These are phyloP conservation scores for Calameuta filiformis DNA, from an alignment of 2,888 invertebrate species.

Conservation along the genomic window DNA sequence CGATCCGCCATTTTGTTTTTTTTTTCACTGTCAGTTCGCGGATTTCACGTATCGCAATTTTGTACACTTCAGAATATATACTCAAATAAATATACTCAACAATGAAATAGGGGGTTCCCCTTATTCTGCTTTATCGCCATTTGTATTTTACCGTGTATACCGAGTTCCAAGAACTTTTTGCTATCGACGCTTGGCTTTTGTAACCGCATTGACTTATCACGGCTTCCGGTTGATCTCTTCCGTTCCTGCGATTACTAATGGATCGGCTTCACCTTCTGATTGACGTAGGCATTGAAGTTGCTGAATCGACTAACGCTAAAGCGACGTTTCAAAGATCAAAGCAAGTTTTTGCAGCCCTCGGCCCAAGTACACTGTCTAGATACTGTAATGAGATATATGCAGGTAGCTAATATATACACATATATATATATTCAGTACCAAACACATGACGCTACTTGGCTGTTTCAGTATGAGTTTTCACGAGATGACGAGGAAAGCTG, in stretches of 20 bases:
- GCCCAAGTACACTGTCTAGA: background rate
- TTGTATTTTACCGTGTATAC: background rate
- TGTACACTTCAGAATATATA: constrained; percentile 20
- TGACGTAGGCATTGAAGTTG: background rate
- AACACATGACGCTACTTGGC: background rate
- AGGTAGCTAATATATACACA: background rate
- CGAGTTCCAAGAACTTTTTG: background rate
- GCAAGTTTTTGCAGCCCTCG: constrained; percentile 33
- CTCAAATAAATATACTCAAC: no score
- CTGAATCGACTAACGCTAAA: background rate
- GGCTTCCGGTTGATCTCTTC: background rate
- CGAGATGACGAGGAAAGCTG: background rate
- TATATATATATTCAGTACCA: background rate
- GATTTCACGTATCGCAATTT: constrained; percentile 14
- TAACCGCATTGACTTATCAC: background rate
- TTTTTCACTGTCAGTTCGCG: constrained; percentile 16
- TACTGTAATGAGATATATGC: background rate
- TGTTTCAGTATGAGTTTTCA: background rate
- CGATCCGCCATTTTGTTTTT: background rate
- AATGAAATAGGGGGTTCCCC: background rate
- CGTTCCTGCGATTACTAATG: background rate
- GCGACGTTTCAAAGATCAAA: constrained; percentile 37
- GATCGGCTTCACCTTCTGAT: background rate
- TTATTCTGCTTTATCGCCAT: background rate
- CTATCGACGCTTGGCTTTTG: background rate